These are phyloP conservation scores for Acanthornis magna DNA, from an alignment of 2,797 vertebrate genomes.

Conservation along the genomic window DNA sequence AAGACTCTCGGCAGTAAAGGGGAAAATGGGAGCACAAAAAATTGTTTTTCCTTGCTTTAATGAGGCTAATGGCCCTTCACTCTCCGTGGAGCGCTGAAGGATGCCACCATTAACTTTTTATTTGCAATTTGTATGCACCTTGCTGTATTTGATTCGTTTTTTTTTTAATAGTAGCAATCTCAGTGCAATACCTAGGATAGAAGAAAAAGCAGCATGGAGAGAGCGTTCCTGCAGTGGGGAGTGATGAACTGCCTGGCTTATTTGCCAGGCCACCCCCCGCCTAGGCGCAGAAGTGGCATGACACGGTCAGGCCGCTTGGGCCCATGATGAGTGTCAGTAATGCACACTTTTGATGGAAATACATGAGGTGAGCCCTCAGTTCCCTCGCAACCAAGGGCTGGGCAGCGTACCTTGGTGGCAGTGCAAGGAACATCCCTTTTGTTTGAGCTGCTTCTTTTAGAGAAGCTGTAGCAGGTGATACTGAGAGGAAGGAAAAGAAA, in stretches of 20 bases:
- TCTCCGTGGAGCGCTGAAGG: neutral
- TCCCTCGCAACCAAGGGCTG: neutral
- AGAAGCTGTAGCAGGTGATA: neutral
- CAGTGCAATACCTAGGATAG: neutral
- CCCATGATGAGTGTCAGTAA: neutral
- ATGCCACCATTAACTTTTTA: slow-evolving; percentile 13
- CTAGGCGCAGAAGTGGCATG: fast-evolving
- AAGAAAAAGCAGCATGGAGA: neutral
- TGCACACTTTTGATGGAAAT: neutral
- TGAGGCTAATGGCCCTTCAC: slow-evolving; percentile 3
- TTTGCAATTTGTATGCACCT: slow-evolving; percentile 36
- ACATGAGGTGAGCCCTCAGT: neutral
- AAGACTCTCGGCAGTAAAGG: neutral
- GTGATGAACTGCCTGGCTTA: neutral
- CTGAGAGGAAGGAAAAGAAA: neutral
- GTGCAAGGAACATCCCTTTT: neutral
- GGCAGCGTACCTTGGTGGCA: neutral
- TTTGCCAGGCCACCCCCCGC: neutral
- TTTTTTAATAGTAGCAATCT: neutral
- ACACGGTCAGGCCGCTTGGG: neutral
- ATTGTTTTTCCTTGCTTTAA: neutral
- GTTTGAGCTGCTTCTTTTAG: neutral
- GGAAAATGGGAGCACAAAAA: slow-evolving; percentile 3
- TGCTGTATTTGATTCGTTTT: neutral
- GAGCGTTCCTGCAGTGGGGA: neutral